Percentiles rank a stretch among this genome's conserved stretches.
These are phyloP conservation scores for Drepanosiphum platanoidis DNA, from an alignment of 2,888 invertebrate species.

Conservation along the genomic window DNA sequence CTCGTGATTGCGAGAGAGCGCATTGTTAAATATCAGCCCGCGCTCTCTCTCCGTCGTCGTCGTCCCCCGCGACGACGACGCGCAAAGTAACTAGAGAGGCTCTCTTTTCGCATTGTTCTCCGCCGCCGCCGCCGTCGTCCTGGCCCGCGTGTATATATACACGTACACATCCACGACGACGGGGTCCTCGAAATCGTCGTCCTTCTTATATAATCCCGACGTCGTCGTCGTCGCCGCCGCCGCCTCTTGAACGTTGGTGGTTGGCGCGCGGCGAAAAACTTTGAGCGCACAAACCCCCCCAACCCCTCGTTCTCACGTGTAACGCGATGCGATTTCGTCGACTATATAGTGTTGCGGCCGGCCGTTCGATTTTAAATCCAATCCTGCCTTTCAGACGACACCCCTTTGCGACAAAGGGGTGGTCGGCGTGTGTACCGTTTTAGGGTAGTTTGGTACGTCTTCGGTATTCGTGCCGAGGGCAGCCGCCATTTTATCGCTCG, in stretches of 20 bases:
- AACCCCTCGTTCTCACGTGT: too few relatives aligned
- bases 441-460: too few relatives aligned
- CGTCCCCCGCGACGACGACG: constrained; percentile 14
- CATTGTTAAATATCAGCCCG: constrained; percentile 48
- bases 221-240: not conserved
- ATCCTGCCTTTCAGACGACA: too few relatives aligned
- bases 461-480: too few relatives aligned
- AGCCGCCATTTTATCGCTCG: too few relatives aligned
- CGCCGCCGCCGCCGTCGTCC: not conserved
- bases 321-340: too few relatives aligned
- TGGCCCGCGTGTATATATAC: not conserved
- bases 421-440: too few relatives aligned
- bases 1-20: constrained; percentile 53
- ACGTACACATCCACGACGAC: not conserved
- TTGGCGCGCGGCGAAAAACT: constrained; percentile 3
- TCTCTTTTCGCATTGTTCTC: constrained; percentile 55
- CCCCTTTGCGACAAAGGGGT: too few relatives aligned
- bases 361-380: too few relatives aligned
- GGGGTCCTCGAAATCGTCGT: not conserved
- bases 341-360: too few relatives aligned
- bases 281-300: too few relatives aligned
- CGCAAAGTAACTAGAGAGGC: constrained; percentile 55
- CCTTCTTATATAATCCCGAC: constrained; percentile 25
- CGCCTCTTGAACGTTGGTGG: constrained; percentile 17
- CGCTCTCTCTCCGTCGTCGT: too few relatives aligned